These are phyloP conservation scores for Calephelis virginiensis DNA, from an alignment of 1,140 invertebrate genomes.

Conservation along the genomic window DNA sequence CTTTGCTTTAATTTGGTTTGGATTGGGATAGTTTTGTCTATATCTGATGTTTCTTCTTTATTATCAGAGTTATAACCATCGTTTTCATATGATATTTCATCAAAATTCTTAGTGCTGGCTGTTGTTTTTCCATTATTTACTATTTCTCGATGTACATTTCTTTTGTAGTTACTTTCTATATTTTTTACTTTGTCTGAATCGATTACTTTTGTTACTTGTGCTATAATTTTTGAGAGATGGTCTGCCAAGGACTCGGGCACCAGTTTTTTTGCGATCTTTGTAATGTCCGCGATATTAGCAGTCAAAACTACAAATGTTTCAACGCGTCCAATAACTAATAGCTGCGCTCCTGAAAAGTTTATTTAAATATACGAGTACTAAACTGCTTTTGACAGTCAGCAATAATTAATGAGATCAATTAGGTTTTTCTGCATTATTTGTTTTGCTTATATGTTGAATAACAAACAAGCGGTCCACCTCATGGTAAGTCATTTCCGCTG, in stretches of 20 bases:
- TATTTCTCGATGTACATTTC: neutral
- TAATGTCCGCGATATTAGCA: slow-evolving; percentile 53
- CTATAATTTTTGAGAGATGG: neutral
- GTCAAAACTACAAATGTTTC: slow-evolving; percentile 46
- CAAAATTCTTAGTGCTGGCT: neutral
- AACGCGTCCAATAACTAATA: slow-evolving; percentile 29
- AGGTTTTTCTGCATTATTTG: no score
- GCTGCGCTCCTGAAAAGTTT: slow-evolving; percentile 34
- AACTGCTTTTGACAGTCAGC: no score
- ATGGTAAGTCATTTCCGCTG: no score
- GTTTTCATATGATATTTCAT: slow-evolving; percentile 3
- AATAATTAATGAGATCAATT: no score
- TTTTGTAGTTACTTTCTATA: neutral
- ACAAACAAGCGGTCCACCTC: no score
- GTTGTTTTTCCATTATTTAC: neutral
- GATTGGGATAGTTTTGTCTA: neutral
- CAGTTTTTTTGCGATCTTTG: slow-evolving; percentile 47
- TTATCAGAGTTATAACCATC: neutral
- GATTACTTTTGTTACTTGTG: slow-evolving; percentile 25
- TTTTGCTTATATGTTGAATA: no score
- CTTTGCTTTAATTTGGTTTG: neutral
- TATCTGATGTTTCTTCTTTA: neutral
- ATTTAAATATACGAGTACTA: neutral
- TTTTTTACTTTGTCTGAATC: neutral
- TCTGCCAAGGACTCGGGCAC: slow-evolving; percentile 38